Evolutionary conservation across 2,888 invertebrate genomes (phyloP).

Genomic region (Meteorus colon): DNA sequence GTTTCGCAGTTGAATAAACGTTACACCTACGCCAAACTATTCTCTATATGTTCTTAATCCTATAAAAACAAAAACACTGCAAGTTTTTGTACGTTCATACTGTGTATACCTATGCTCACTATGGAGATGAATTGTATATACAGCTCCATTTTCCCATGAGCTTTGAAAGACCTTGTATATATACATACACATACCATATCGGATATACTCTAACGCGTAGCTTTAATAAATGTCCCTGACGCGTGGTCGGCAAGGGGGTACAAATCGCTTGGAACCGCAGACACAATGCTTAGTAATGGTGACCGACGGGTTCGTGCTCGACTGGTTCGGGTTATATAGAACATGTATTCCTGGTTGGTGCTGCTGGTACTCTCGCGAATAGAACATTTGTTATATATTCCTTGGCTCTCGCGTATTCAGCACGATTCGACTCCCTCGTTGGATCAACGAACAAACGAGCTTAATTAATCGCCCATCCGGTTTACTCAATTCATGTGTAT

Average conservation of each 20-base stretch:
- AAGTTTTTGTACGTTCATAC: neutral
- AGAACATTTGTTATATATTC: constrained; percentile 62
- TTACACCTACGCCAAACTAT: neutral
- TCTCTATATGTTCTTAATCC: constrained; percentile 2
- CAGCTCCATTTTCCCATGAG: constrained; percentile 1
- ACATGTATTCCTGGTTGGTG: constrained; percentile 7
- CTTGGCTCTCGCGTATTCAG: constrained; percentile 57
- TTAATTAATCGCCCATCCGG: constrained; percentile 63
- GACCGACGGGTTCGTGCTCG: constrained; percentile 61
- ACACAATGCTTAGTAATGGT: constrained; percentile 70
- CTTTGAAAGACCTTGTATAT: neutral
- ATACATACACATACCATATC: neutral
- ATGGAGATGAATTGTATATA: constrained; percentile 3
- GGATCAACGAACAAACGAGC: constrained; percentile 67
- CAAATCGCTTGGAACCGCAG: constrained; percentile 69
- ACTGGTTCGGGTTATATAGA: constrained; percentile 33
- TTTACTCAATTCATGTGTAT: constrained; percentile 6
- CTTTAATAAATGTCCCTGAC: constrained; percentile 67
- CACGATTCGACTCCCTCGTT: constrained; percentile 64
- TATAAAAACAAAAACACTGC: neutral
- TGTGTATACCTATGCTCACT: neutral
- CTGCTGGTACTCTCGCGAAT: constrained; percentile 43
- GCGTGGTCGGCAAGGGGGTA: constrained; percentile 64
- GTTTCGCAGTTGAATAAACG: neutral
- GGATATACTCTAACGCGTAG: constrained; percentile 41